phyloP scores from a whole-genome alignment of 1,140 invertebrate genomes.

The Zaprionus vittiger region DNA sequence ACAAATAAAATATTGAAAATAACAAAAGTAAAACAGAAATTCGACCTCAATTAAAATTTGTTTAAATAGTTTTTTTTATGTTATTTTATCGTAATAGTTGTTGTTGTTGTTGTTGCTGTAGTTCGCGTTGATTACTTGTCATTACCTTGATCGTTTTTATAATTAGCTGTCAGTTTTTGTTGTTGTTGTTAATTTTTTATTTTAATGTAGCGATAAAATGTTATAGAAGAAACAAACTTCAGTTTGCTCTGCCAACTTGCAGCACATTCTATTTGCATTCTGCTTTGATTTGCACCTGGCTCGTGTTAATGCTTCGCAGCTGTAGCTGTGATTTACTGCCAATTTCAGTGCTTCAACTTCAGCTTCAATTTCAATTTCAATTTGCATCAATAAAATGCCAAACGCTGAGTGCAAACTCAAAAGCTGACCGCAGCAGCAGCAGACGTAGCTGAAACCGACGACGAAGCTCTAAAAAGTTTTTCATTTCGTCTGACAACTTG shows the following conservation, averaged over 20 bases:
- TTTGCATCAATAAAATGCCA: slow-evolving; percentile 68
- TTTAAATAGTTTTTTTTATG: slow-evolving; percentile 57
- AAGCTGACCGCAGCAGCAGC: not conserved
- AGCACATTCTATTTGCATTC: not conserved
- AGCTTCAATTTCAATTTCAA: slow-evolving; percentile 6
- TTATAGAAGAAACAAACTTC: slow-evolving; percentile 1
- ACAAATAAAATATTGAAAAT: slow-evolving; percentile 12
- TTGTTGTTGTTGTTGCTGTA: slow-evolving; percentile 32
- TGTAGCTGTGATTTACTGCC: slow-evolving; percentile 48
- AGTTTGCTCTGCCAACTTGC: not conserved
- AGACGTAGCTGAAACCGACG: not conserved
- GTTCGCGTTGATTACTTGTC: slow-evolving; percentile 51
- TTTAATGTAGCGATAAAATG: slow-evolving; percentile 23
- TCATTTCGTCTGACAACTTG: slow-evolving; percentile 5
- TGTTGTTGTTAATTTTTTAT: slow-evolving; percentile 21
- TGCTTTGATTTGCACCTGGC: slow-evolving; percentile 31
- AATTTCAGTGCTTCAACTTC: slow-evolving; percentile 44
- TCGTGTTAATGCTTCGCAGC: not conserved
- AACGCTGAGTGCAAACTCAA: slow-evolving; percentile 37
- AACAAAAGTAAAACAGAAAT: slow-evolving; percentile 17
- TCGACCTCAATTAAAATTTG: slow-evolving; percentile 66
- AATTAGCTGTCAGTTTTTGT: slow-evolving; percentile 68
- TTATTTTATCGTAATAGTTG: slow-evolving; percentile 19
- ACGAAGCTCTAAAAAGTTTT: slow-evolving; percentile 1
- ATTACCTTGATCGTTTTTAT: slow-evolving; percentile 75